Percentiles rank a stretch among this genome's conserved stretches.
phyloP scores from a whole-genome alignment of 2,797 vertebrate species.

The Peromyscus aztecus region DNA sequence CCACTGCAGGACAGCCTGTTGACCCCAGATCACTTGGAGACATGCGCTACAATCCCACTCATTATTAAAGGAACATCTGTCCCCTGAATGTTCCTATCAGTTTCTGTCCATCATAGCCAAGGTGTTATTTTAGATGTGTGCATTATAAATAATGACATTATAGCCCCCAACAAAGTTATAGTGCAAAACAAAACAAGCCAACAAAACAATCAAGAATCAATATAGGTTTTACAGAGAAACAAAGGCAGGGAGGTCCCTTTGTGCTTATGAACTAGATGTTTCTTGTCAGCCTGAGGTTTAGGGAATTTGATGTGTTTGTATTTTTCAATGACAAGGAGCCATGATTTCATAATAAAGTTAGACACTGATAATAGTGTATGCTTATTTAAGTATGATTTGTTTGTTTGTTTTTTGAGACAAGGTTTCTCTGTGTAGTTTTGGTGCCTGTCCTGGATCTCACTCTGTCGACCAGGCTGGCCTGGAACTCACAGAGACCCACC shows the following conservation, averaged over 20 bases:
- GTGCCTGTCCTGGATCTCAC: too few relatives aligned
- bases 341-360: constrained; percentile 55
- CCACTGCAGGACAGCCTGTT: background rate
- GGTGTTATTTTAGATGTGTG: background rate
- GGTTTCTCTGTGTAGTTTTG: too few relatives aligned
- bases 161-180: background rate
- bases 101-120: background rate
- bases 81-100: background rate
- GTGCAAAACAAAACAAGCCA: background rate
- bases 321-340: constrained; percentile 3
- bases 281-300: constrained; percentile 45
- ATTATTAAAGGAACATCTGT: background rate
- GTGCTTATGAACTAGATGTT: constrained; percentile 50
- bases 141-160: background rate
- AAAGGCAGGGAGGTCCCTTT: constrained; percentile 49
- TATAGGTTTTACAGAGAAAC: constrained; percentile 53
- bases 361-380: background rate
- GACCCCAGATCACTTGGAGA: background rate
- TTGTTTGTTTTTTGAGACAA: too few relatives aligned
- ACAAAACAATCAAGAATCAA: background rate
- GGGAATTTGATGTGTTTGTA: constrained; percentile 60
- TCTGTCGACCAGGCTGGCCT: too few relatives aligned
- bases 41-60: background rate
- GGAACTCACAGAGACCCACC: too few relatives aligned
- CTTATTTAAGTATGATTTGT: background rate